Base-by-base conservation (phyloP, 2,797 vertebrate species). In the Pangasius sanitwongsei region DNA sequence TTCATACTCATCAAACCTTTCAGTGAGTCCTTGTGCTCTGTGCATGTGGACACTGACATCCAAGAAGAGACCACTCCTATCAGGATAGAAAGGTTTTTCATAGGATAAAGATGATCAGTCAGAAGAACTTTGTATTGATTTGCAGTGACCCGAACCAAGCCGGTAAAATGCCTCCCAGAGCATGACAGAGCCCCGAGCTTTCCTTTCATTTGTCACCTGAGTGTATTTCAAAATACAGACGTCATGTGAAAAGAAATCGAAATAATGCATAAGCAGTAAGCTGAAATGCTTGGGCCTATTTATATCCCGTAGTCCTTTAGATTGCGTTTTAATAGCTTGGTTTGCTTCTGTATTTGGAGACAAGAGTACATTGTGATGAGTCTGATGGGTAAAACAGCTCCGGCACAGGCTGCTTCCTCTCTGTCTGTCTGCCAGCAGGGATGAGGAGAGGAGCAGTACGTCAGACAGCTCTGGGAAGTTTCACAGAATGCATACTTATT, bases 401-500 rank as follows among this genome's bases (percentile, higher is more conserved):
- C 23, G 18, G 67, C 75, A 82, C 12, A 2, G 41, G 44, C 63
- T 50, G 75, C 85, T 70, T 72, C 83, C 80, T 31, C 12, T n/a
- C 81, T 44, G 59, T 70, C 63, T 34, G 82, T 87, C 90, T 89
- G 86, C 41, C 87, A 81, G 28, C 83, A 44, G 11, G 83, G 92
- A 87, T 87, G 84, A 65, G 37, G 91, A 90, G 91, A 92, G 85
- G 92, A 89, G 89, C 28, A 72, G 90, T 92, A 91, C 92, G 90
- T 94, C 91, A 92, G 34, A 86, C 59, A 85, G 78, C 83, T 91
- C 94, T 95, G 94, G 84, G 83, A 88, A 87, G 88, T 89, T 90
- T 95, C 93, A 89, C 88, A 74, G 87, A 91, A 92, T 93, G 95
- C 94, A 90, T 92, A 93, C 92, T 94, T 91, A 92, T 55, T 90